Percentiles rank a stretch among this genome's conserved stretches.
These are phyloP conservation scores for Campylomormyrus numenius DNA, from an alignment of 2,113 vertebrate genomes.

Conservation along the genomic window DNA sequence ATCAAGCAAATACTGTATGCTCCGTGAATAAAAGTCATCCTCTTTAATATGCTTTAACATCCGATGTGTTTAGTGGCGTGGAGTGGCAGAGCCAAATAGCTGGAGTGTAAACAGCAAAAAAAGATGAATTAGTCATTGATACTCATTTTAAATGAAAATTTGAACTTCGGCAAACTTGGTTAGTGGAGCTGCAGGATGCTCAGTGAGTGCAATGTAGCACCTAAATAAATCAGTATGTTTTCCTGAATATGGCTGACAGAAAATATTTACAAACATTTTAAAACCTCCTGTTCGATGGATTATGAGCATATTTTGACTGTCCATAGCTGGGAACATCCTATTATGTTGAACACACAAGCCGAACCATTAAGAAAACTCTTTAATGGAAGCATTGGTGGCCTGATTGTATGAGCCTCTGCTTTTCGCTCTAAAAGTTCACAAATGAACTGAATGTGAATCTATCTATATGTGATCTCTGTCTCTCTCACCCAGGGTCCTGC, in stretches of 20 bases:
- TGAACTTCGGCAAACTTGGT: background rate
- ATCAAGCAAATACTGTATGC: background rate
- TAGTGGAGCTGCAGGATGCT: background rate
- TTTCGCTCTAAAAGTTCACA: background rate
- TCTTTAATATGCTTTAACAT: background rate
- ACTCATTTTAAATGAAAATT: background rate
- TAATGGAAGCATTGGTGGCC: background rate
- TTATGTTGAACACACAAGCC: background rate
- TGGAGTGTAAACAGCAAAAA: background rate
- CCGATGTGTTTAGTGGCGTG: background rate
- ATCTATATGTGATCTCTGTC: background rate
- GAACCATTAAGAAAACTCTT: background rate
- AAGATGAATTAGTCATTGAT: background rate
- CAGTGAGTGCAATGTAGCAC: background rate
- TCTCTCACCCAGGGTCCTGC: slow-evolving; percentile 71
- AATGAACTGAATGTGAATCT: background rate
- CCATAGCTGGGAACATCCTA: background rate
- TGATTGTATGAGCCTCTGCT: background rate
- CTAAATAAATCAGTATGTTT: background rate
- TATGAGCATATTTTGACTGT: background rate
- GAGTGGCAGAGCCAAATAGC: background rate
- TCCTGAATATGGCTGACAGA: background rate
- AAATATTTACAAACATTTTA: background rate
- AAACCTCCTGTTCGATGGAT: background rate
- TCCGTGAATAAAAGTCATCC: background rate